Conservation (phyloP, 2,113 vertebrate species). For the Lethenteron camtschaticum region DNA sequence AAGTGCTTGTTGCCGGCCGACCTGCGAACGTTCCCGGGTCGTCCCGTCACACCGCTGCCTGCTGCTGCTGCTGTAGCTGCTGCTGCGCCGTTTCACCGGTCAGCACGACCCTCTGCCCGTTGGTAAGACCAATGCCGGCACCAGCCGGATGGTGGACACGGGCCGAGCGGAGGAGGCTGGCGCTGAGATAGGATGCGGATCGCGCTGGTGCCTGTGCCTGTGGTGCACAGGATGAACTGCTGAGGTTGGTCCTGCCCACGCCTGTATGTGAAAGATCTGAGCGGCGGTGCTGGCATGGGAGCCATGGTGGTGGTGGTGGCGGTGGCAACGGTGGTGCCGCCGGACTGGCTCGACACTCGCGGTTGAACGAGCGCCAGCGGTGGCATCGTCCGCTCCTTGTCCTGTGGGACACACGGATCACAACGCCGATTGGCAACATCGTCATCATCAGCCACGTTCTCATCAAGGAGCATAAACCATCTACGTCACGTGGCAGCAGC, state of each 20-base stretch:
- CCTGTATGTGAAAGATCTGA: slow-evolving; percentile 46
- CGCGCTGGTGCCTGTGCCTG: slow-evolving; percentile 28
- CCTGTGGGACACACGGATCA: slow-evolving; percentile 12
- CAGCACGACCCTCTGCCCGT: neutral
- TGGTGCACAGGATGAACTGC: slow-evolving; percentile 25
- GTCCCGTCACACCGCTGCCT: slow-evolving; percentile 16
- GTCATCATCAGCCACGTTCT: too few relatives aligned
- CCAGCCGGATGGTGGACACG: slow-evolving; percentile 24
- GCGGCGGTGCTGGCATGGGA: slow-evolving; percentile 12
- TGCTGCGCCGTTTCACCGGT: slow-evolving; percentile 4
- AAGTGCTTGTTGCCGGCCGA: slow-evolving; percentile 24
- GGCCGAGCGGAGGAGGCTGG: slow-evolving; percentile 23
- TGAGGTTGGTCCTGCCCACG: slow-evolving; percentile 27
- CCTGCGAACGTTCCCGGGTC: slow-evolving; percentile 11
- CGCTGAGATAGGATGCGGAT: slow-evolving; percentile 37
- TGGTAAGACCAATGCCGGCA: slow-evolving; percentile 8
- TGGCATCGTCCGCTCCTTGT: slow-evolving; percentile 19
- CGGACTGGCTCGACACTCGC: slow-evolving; percentile 14
- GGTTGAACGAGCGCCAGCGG: slow-evolving; percentile 20
- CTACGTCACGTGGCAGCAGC: too few relatives aligned
- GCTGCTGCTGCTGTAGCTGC: slow-evolving; percentile 11
- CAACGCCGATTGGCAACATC: too few relatives aligned
- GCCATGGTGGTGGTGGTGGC: too few relatives aligned
- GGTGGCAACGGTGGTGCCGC: neutral
- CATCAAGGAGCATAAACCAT: too few relatives aligned